Conservation (phyloP, 1,140 invertebrate species). For the Ostrea denselamellosa region DNA sequence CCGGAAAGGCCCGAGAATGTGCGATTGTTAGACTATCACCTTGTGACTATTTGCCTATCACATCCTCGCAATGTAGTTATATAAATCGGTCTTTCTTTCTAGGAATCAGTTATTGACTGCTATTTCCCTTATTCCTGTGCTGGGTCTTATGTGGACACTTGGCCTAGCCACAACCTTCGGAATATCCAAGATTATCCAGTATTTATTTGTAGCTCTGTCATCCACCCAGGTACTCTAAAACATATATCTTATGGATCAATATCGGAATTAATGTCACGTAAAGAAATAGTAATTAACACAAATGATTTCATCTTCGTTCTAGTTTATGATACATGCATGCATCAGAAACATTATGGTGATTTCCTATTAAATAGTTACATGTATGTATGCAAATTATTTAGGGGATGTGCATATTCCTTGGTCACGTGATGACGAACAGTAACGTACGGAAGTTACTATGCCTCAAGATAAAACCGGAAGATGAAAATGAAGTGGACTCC, state of each 20-base stretch:
- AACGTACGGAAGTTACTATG: conserved; percentile 56
- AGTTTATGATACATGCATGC: no score
- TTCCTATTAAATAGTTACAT: no score
- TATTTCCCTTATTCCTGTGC: conserved; percentile 57
- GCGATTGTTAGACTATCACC: no score
- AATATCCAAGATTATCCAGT: conserved; percentile 43
- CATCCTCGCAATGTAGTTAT: no score
- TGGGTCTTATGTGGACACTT: conserved; percentile 59
- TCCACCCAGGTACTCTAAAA: conserved; percentile 57
- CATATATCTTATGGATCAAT: not conserved
- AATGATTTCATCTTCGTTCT: no score
- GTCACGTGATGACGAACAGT: conserved; percentile 61
- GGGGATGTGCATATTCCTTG: conserved; percentile 59
- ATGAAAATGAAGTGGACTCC: conserved; percentile 47
- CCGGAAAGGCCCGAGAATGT: no score
- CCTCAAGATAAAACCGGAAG: conserved; percentile 49
- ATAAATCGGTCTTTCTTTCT: not conserved
- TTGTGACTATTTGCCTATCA: no score
- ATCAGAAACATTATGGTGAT: no score
- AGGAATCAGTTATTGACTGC: conserved; percentile 56
- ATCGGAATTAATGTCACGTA: no score
- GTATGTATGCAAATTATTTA: not conserved
- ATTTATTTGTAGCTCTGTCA: conserved; percentile 61
- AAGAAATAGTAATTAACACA: no score
- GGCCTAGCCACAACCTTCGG: conserved; percentile 51